phyloP scores from a whole-genome alignment of 2,113 vertebrate species.

The Phalacrocorax carbo region DNA sequence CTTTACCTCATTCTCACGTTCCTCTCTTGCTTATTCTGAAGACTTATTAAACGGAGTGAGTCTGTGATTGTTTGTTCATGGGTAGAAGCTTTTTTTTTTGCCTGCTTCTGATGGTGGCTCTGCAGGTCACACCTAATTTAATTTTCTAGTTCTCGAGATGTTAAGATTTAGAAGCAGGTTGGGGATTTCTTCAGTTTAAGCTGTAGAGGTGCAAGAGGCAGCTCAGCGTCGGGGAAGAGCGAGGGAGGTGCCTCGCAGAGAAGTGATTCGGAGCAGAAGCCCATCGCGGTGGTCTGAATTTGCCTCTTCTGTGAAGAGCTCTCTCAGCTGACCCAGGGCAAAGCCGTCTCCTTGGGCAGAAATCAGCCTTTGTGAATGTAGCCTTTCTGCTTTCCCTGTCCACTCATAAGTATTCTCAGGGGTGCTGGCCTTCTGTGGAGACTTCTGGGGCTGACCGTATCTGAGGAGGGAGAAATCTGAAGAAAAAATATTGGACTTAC shows the following conservation, averaged over 20 bases:
- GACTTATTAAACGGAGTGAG: background rate
- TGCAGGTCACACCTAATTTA: background rate
- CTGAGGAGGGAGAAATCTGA: background rate
- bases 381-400: background rate
- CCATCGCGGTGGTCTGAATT: background rate
- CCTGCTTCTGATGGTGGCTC: background rate
- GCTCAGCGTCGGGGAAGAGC: background rate
- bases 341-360: background rate
- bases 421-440: background rate
- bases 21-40: background rate
- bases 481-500: background rate
- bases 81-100: background rate
- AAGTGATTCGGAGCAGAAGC: background rate
- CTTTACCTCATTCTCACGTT: background rate
- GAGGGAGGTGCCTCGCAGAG: background rate
- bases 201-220: background rate
- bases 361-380: fast-evolving
- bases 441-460: too few species aligned
- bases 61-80: background rate
- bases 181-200: background rate
- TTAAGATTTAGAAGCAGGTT: fast-evolving
- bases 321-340: background rate
- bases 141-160: background rate
- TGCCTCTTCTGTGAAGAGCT: background rate
- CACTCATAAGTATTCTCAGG: fast-evolving